phyloP scores from a whole-genome alignment of 2,113 vertebrate genomes.

The Chinchilla lanigera region DNA sequence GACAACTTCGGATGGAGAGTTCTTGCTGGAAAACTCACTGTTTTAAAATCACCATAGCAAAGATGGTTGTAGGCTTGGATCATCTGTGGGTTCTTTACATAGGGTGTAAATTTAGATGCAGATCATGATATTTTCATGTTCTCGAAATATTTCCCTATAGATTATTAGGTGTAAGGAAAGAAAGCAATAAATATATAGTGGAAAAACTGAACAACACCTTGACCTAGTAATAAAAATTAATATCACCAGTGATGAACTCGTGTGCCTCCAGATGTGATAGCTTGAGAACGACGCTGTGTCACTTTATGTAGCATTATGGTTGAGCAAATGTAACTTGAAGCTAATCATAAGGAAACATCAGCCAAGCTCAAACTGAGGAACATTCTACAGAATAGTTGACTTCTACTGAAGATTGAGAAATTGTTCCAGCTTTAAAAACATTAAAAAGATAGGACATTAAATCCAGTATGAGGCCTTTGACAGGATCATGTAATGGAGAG shows the following conservation, averaged over 20 bases:
- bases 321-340: neutral
- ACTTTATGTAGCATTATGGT: neutral
- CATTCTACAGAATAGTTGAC: neutral
- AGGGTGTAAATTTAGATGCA: neutral
- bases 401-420: neutral
- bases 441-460: conserved; percentile 8
- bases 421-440: conserved; percentile 47
- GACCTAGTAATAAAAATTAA: neutral
- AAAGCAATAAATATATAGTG: neutral
- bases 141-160: neutral
- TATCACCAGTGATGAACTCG: neutral
- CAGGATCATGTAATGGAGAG: neutral
- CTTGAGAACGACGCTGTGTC: neutral
- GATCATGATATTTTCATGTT: neutral
- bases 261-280: neutral
- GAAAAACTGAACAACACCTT: neutral
- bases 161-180: neutral
- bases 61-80: neutral
- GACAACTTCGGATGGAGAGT: neutral
- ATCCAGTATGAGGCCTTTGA: neutral
- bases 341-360: neutral
- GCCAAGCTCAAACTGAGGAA: neutral
- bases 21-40: neutral
- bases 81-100: neutral
- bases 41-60: neutral